Evolutionary conservation across 2,113 vertebrate species (phyloP).

Genomic region (Odocoileus hemionus): DNA sequence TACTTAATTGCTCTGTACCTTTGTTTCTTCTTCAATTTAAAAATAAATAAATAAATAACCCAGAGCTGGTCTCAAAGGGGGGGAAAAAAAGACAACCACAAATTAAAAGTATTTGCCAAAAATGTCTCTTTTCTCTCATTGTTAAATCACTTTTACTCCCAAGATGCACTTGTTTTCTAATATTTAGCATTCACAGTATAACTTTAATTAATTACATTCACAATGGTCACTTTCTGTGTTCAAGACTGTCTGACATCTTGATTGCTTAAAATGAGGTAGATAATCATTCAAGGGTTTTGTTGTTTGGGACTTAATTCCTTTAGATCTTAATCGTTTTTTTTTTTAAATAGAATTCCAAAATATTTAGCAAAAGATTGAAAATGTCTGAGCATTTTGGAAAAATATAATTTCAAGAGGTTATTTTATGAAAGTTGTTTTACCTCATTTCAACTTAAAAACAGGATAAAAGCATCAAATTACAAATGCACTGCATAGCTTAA

Average conservation of each 20-base stretch:
- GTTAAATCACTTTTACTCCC: background rate
- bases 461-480: slow-evolving; percentile 50
- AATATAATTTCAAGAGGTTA: slow-evolving; percentile 59
- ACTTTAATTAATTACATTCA: slow-evolving; percentile 56
- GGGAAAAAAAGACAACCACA: no score
- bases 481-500: slow-evolving; percentile 25
- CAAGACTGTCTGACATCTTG: slow-evolving; percentile 3
- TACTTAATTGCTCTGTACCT: background rate
- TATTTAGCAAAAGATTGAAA: slow-evolving; percentile 62
- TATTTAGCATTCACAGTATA: slow-evolving; percentile 40
- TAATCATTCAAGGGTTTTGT: slow-evolving; percentile 38
- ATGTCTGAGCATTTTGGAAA: slow-evolving; percentile 43
- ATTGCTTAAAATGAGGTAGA: slow-evolving; percentile 77
- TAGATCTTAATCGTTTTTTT: background rate
- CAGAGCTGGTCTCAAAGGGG: background rate
- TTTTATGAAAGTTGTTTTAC: slow-evolving; percentile 55
- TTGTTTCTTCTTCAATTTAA: background rate
- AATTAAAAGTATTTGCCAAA: slow-evolving; percentile 33
- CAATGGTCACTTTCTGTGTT: slow-evolving; percentile 34
- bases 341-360: slow-evolving; percentile 53
- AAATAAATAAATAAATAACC: background rate
- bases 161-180: slow-evolving; percentile 29
- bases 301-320: slow-evolving; percentile 48
- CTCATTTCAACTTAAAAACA: slow-evolving; percentile 67
- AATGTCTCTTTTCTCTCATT: slow-evolving; percentile 4